Conservation (phyloP, 2,113 vertebrate genomes). For the Axis porcinus region DNA sequence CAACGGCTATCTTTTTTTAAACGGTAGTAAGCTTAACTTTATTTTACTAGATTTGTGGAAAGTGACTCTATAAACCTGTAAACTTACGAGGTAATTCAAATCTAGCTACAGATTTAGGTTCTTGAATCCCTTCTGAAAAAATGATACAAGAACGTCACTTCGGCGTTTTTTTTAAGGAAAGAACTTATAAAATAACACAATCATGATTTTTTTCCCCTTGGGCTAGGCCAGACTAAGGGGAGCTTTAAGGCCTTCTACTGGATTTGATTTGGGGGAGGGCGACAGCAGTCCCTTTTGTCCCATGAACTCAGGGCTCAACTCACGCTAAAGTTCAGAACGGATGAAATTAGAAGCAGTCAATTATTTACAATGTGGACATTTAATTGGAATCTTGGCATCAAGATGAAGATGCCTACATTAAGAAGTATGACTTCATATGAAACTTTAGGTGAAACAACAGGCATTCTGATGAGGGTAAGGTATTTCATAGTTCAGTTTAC, state of each 20-base stretch:
- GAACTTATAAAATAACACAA: neutral
- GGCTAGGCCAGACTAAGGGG: neutral
- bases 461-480: neutral
- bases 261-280: neutral
- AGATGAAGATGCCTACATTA: neutral
- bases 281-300: neutral
- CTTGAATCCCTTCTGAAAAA: neutral
- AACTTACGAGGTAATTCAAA: neutral
- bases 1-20: neutral
- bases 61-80: neutral
- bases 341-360: neutral
- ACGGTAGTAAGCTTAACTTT: neutral
- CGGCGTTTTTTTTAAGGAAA: neutral
- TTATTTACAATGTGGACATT: neutral
- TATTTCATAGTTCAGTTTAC: slow-evolving; percentile 73
- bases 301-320: neutral
- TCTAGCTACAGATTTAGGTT: neutral
- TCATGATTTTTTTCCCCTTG: neutral
- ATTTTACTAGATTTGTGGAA: neutral
- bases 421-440: neutral
- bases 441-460: neutral
- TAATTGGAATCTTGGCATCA: neutral
- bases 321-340: neutral
- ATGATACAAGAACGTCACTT: neutral
- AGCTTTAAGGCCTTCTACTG: neutral